Evolutionary conservation across 2,888 invertebrate species (phyloP).

Genomic region (Caenorhabditis sp.): DNA sequence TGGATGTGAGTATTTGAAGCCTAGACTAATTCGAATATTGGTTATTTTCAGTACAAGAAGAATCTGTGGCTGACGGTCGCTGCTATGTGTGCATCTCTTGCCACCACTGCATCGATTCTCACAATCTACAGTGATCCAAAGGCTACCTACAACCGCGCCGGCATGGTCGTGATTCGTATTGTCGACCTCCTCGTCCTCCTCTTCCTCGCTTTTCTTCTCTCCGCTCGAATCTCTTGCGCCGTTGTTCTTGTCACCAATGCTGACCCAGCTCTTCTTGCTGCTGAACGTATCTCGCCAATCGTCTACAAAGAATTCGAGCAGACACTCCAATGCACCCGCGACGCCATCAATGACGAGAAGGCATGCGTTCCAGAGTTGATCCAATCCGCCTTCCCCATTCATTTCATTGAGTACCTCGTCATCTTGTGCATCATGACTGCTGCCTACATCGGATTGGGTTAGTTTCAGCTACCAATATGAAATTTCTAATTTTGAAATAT

Average conservation of each 20-base stretch:
- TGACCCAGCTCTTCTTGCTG: constrained; percentile 51
- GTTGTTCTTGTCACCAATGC: constrained; percentile 47
- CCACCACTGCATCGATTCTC: constrained; percentile 79
- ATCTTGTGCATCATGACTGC: constrained; percentile 79
- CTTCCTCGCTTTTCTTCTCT: constrained; percentile 75
- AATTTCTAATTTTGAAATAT: constrained; percentile 7
- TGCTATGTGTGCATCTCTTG: constrained; percentile 80
- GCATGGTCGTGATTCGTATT: constrained; percentile 67
- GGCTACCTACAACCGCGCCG: constrained; percentile 36
- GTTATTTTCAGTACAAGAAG: constrained; percentile 81
- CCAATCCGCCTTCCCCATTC: constrained; percentile 78
- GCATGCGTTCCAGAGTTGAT: constrained; percentile 68
- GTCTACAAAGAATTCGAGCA: constrained; percentile 69
- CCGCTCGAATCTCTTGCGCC: constrained; percentile 72
- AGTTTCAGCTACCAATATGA: neutral
- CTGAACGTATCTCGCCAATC: constrained; percentile 46
- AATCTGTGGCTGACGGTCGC: constrained; percentile 82
- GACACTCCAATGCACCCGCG: constrained; percentile 75
- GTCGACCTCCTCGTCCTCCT: constrained; percentile 79
- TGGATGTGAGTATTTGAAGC: constrained; percentile 41
- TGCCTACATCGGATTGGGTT: constrained; percentile 78
- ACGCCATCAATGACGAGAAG: constrained; percentile 28
- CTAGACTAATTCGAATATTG: too few species aligned
- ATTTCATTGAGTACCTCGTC: constrained; percentile 80
- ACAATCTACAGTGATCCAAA: constrained; percentile 56